Base-by-base conservation (phyloP, 2,113 vertebrate species). In the Condylura cristata region DNA sequence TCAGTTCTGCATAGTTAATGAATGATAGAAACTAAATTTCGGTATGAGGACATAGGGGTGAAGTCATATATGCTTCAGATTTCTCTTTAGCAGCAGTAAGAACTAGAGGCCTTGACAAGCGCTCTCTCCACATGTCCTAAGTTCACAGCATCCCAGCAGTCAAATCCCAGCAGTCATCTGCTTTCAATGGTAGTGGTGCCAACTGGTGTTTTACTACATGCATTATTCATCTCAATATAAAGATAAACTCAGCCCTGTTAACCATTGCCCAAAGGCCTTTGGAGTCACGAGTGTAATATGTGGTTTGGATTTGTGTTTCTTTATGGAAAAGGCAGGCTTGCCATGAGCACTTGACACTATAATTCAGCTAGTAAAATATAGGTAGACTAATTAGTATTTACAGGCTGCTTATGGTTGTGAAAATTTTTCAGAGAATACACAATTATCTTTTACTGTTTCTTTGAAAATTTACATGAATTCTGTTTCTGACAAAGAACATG, bases 171-270 rank as follows among this genome's bases (percentile, higher is more conserved):
- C 85, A 89, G 46, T 93, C 6, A 10, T 76, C 70, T 71, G 46
- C 71, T 87, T 93, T 87, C 81, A 87, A 8, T 26, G 72, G 86
- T 22, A 51, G 41, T 26, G 91, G 66, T 56, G 71, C 85, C 24
- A 74, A 81, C 78, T 85, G n/a, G 89, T 61, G 86, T 81, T 85
- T 96, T 76, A 92, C 37, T 68, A 72, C 12, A 86, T 89, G 56
- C 72, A 90, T 95, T 92, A 96, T 96, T 96, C 93, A 97, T 85
- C 18, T 61, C 46, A 41, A 84, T 74, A 85, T 81, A 76, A 96
- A 95, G 71, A 79, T 86, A 95, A 90, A 85, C 72, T 41, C 41
- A 82, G 34, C 61, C 85, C 84, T 92, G 80, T 92, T 72, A 95
- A 78, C 71, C 72, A 66, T 34, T 68, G 84, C 94, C 92, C 5